Evolutionary conservation across 2,113 vertebrate genomes (phyloP).

Genomic region (Collichthys lucidus): DNA sequence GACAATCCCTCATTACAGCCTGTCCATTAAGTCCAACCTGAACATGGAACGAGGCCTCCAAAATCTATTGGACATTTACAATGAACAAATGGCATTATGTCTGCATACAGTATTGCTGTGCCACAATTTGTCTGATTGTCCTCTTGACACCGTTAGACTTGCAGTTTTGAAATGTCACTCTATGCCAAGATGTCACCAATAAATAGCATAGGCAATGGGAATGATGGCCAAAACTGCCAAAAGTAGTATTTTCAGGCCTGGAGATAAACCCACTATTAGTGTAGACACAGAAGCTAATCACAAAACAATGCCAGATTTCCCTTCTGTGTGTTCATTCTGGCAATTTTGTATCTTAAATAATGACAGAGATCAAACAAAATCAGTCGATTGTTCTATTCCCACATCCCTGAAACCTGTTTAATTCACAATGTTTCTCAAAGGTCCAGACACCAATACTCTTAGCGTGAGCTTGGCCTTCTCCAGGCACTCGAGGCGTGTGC

Average conservation of each 20-base stretch:
- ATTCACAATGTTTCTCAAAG: constrained; percentile 33
- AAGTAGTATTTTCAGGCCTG: neutral
- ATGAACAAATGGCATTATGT: too few relatives aligned
- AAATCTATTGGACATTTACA: too few relatives aligned
- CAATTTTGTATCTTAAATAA: neutral
- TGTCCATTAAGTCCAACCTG: too few relatives aligned
- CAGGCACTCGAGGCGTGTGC: constrained; percentile 25
- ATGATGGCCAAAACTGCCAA: neutral
- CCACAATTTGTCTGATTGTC: too few relatives aligned
- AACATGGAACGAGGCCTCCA: too few relatives aligned
- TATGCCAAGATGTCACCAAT: neutral
- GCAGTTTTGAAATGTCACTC: neutral
- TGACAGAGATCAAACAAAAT: neutral
- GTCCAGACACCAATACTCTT: neutral
- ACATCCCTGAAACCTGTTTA: constrained; percentile 24
- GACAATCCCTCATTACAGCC: too few relatives aligned
- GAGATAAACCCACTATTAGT: neutral
- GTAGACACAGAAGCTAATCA: neutral
- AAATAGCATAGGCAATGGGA: neutral
- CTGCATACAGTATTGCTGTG: too few relatives aligned
- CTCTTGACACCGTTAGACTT: neutral
- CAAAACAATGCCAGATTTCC: neutral
- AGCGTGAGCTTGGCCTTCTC: constrained; percentile 22
- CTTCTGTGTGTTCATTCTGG: neutral
- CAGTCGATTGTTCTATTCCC: neutral